Base-by-base conservation (phyloP, 2,888 invertebrate species). In the Syrista parreyssii region DNA sequence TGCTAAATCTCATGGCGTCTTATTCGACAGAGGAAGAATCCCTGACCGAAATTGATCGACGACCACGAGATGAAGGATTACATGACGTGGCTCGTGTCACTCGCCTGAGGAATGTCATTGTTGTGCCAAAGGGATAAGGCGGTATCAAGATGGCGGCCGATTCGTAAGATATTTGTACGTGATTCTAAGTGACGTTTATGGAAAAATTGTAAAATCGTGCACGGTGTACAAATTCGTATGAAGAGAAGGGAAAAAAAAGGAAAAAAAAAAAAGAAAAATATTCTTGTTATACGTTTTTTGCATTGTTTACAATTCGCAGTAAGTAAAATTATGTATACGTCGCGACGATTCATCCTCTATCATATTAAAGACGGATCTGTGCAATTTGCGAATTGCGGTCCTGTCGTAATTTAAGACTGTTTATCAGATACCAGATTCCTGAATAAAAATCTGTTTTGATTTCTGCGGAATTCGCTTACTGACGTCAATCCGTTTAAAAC, bases 391-490 rank as follows among this genome's bases (percentile, higher is more conserved):
- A 33, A 68, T 72, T 75, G 68, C 34, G 73, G 82, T 79, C 23
- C 40, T 80, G 84, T 82, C 83, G 79, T 85, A 83, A 86, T 86
- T 85, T 86, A 85, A 85, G 82, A 83, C 79, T 83, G 81, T 84
- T 84, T 85, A 87, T 85, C 84, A 83, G 81, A 79, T 79, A 82
- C 83, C 73, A 79, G 81, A 82, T 86, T 85, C 84, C 82, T 86
- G 85, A 85, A 87, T 84, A 84, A 86, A 86, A 83, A 86, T 85
- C 76, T 82, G 81, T 88, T 85, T 86, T 85, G 78, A 84, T 84
- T 84, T 82, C 79, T 75, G 79, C 81, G 81, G 79, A 79, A 80
- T 81, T 79, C 76, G 79, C 74, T 36, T 76, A 78, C 68, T 72
- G 79, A 68, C 74, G 68, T 71, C 75, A 31, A 75, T 75, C 75